Percentiles rank a stretch among this genome's conserved stretches.
Conservation (phyloP, 2,888 invertebrate genomes). For the Cataglyphis livida region DNA sequence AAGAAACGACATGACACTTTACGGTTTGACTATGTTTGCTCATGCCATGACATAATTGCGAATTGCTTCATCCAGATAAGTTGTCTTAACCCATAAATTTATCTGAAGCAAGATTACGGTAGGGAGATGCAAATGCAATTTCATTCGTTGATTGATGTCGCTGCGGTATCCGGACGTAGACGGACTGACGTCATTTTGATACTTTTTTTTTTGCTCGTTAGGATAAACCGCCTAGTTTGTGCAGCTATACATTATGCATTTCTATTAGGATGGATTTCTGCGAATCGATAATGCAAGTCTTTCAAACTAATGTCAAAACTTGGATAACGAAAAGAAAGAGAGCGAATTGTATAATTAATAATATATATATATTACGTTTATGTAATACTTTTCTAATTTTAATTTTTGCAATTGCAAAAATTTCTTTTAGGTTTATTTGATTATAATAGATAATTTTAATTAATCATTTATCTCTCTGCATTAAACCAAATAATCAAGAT, state of each 20-base stretch:
- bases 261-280: slow-evolving; percentile 12
- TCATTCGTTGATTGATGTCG: slow-evolving; percentile 79
- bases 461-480: not conserved
- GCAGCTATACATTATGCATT: slow-evolving; percentile 26
- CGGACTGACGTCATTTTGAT: slow-evolving; percentile 64
- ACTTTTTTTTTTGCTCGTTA: slow-evolving; percentile 42
- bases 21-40: slow-evolving; percentile 41
- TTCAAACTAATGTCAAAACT: not conserved
- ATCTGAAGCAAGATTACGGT: slow-evolving; percentile 45
- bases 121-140: slow-evolving; percentile 78
- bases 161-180: slow-evolving; percentile 72
- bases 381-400: not conserved
- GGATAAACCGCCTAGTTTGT: not conserved
- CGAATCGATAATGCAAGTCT: slow-evolving; percentile 22
- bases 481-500: not conserved
- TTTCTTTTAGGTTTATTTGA: not conserved
- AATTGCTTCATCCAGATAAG: slow-evolving; percentile 68
- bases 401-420: not conserved
- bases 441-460: not conserved
- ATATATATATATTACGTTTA: not conserved
- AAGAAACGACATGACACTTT: slow-evolving; percentile 31
- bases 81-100: slow-evolving; percentile 60
- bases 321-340: not conserved
- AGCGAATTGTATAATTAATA: not conserved
- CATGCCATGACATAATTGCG: slow-evolving; percentile 54